Conservation (phyloP, 2,888 invertebrate species). For the Drosophila pullipes region DNA sequence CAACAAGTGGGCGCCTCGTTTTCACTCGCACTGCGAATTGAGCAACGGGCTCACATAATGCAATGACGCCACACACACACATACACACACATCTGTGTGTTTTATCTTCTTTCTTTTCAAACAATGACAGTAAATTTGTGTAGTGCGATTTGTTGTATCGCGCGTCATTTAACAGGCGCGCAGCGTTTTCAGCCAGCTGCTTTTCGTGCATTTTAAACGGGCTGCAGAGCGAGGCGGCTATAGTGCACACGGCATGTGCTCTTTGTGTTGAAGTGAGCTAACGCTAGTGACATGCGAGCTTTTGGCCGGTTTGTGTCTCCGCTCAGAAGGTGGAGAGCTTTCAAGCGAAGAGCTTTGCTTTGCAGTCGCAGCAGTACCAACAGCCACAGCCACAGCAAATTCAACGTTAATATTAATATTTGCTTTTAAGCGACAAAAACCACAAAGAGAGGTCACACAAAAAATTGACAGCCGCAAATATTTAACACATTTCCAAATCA, state of each 20-base stretch:
- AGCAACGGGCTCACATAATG: slow-evolving; percentile 66
- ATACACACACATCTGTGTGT: slow-evolving; percentile 27
- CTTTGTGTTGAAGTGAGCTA: slow-evolving; percentile 20
- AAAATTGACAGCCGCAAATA: slow-evolving; percentile 63
- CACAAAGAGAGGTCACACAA: slow-evolving; percentile 54
- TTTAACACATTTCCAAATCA: slow-evolving; percentile 59
- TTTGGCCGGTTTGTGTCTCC: slow-evolving; percentile 15
- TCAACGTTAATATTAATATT: slow-evolving; percentile 40
- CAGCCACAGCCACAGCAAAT: not conserved
- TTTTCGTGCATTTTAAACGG: slow-evolving; percentile 44
- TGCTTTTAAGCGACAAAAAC: slow-evolving; percentile 10
- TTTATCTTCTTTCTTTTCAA: slow-evolving; percentile 53
- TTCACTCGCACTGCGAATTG: slow-evolving; percentile 49
- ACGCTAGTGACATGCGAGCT: not conserved
- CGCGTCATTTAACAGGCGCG: slow-evolving; percentile 84
- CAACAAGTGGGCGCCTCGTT: slow-evolving; percentile 66
- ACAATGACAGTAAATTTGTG: slow-evolving; percentile 64
- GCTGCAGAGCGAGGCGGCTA: slow-evolving; percentile 31
- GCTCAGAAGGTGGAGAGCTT: slow-evolving; percentile 1
- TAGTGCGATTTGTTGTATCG: slow-evolving; percentile 82
- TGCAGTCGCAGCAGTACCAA: not conserved
- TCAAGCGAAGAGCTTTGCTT: not conserved
- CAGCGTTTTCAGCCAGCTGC: slow-evolving; percentile 70
- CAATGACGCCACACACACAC: slow-evolving; percentile 23
- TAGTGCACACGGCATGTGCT: not conserved